A percentile compares a stretch with the other conserved stretches of the same genome.
phyloP scores from a whole-genome alignment of 1,140 invertebrate species.

The Neuroterus valhalla region DNA sequence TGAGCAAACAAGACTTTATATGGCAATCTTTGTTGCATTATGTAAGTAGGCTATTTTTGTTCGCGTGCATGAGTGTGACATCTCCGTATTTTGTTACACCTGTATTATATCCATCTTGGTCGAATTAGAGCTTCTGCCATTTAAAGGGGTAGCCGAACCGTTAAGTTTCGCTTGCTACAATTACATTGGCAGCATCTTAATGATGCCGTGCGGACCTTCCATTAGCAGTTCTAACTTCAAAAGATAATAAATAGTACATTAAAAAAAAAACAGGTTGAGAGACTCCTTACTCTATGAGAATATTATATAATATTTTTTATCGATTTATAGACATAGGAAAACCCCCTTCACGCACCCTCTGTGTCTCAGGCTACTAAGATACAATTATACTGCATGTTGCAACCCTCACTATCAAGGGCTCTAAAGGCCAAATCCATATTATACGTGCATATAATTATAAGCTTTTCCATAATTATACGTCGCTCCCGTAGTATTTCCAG shows the following conservation, averaged over 20 bases:
- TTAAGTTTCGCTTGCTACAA: conserved; percentile 23
- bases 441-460: conserved; percentile 9
- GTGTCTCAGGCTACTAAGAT: too few species aligned
- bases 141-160: conserved; percentile 23
- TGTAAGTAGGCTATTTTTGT: conserved; percentile 27
- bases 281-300: too few species aligned
- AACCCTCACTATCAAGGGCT: background rate
- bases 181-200: conserved; percentile 24
- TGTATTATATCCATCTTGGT: conserved; percentile 22
- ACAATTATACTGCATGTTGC: background rate
- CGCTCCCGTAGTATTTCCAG: background rate
- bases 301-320: too few species aligned
- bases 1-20: background rate
- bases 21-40: conserved; percentile 21
- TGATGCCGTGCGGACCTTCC: background rate
- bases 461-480: conserved; percentile 7
- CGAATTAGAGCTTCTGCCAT: conserved; percentile 22
- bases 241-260: too few species aligned
- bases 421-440: conserved; percentile 16
- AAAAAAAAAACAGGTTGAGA: too few species aligned
- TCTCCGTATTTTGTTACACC: conserved; percentile 30
- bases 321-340: too few species aligned
- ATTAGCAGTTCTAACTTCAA: background rate
- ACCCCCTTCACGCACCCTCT: too few species aligned
- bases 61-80: conserved; percentile 30